Percentiles rank a stretch among this genome's conserved stretches.
Conservation (phyloP, 2,113 vertebrate species). For the Vulpes ferrilata region DNA sequence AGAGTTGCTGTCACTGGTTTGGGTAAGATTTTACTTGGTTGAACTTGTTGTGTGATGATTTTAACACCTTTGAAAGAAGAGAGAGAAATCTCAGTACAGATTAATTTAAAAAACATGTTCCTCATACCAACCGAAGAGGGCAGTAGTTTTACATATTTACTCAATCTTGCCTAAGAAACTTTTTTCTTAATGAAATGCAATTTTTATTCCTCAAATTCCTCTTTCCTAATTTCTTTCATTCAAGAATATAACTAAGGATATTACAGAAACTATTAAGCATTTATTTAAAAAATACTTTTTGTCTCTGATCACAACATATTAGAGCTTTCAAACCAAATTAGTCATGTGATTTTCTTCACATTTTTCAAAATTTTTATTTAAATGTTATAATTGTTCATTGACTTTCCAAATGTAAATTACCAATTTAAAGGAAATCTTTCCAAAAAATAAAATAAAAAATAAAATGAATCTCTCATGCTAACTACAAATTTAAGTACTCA, state of each 20-base stretch:
- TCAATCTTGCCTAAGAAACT: not conserved
- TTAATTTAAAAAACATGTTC: conserved; percentile 80
- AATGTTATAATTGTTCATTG: conserved; percentile 9
- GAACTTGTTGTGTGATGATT: conserved; percentile 99
- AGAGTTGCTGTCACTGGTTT: conserved; percentile 96
- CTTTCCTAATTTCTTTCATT: conserved; percentile 57
- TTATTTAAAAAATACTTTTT: conserved; percentile 52
- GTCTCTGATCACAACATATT: not conserved
- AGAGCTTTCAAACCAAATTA: conserved; percentile 51
- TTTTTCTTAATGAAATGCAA: conserved; percentile 43
- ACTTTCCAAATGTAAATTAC: conserved; percentile 17
- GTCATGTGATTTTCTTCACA: not conserved
- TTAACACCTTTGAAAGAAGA: conserved; percentile 95
- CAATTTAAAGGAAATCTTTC: conserved; percentile 24
- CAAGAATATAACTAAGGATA: conserved; percentile 60
- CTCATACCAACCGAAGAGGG: conserved; percentile 78
- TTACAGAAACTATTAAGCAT: conserved; percentile 42
- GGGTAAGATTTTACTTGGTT: conserved; percentile 99
- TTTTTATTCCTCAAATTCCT: conserved; percentile 56
- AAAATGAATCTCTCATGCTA: not conserved
- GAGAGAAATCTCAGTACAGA: conserved; percentile 84
- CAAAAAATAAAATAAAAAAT: not conserved
- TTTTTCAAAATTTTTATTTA: conserved; percentile 52
- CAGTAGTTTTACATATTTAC: conserved; percentile 70
- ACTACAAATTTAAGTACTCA: conserved; percentile 32